These are phyloP conservation scores for Epinotia brunnichana DNA, from an alignment of 2,888 invertebrate species.

Conservation along the genomic window DNA sequence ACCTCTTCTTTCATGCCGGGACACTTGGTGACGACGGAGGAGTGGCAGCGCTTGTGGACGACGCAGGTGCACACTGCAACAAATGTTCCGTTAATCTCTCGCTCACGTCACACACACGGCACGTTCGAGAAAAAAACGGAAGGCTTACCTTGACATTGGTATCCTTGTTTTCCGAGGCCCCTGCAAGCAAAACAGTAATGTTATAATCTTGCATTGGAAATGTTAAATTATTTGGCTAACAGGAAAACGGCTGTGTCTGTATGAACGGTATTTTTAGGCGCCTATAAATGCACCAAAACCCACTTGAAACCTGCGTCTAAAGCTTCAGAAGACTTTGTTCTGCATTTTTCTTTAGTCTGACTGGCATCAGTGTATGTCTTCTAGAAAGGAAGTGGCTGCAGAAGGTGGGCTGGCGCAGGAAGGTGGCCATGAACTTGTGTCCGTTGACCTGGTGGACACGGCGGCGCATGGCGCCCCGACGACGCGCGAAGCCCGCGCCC, in stretches of 20 bases:
- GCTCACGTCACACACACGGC: neutral
- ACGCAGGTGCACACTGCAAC: slow-evolving; percentile 98
- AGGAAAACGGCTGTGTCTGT: neutral
- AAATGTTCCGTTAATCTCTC: slow-evolving; percentile 33
- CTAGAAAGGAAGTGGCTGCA: slow-evolving; percentile 78
- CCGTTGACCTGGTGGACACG: slow-evolving; percentile 63
- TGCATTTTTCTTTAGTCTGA: neutral
- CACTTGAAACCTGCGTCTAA: neutral
- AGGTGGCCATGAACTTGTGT: slow-evolving; percentile 99
- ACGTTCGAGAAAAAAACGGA: slow-evolving; percentile 47
- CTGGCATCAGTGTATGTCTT: too few species aligned
- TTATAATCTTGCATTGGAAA: neutral
- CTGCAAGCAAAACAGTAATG: slow-evolving; percentile 84
- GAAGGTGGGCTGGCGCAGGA: slow-evolving; percentile 99
- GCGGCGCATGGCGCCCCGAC: too few species aligned
- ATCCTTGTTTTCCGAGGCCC: slow-evolving; percentile 98
- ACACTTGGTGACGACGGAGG: slow-evolving; percentile 98
- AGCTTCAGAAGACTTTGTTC: neutral
- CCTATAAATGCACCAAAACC: neutral
- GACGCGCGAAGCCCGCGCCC: too few species aligned
- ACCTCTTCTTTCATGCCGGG: slow-evolving; percentile 98
- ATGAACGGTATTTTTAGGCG: neutral
- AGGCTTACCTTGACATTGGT: slow-evolving; percentile 96
- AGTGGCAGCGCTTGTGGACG: slow-evolving; percentile 99
- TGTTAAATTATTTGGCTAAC: neutral